These are phyloP conservation scores for Chelon auratus DNA, from an alignment of 2,797 vertebrate genomes.

Conservation along the genomic window DNA sequence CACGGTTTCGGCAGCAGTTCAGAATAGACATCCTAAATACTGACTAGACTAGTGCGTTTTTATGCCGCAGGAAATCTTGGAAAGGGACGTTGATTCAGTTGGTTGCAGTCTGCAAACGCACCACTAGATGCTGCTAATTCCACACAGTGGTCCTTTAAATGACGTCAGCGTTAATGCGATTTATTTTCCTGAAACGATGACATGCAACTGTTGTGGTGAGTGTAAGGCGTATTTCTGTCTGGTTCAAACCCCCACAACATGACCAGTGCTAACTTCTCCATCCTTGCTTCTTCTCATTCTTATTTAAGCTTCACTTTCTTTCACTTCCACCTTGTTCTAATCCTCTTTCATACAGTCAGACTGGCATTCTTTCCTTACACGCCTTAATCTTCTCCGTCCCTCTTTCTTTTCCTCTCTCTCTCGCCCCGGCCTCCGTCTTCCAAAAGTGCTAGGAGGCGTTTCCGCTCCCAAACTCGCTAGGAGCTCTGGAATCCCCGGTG, in stretches of 20 bases:
- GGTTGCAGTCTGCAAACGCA: too few species aligned
- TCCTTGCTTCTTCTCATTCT: not conserved
- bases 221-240: constrained; percentile 31
- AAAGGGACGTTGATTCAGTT: too few species aligned
- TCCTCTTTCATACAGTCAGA: constrained; percentile 53
- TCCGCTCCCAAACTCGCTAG: constrained; percentile 81
- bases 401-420: constrained; percentile 29
- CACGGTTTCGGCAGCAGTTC: too few species aligned
- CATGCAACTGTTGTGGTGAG: not conserved
- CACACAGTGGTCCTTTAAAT: constrained; percentile 8
- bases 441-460: constrained; percentile 68
- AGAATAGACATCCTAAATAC: too few species aligned
- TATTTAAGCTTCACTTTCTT: constrained; percentile 12
- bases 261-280: constrained; percentile 8
- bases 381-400: constrained; percentile 30
- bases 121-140: too few species aligned
- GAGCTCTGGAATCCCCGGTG: constrained; percentile 70
- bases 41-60: too few species aligned
- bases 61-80: too few species aligned
- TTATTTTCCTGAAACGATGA: not conserved
- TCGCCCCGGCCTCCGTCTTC: constrained; percentile 47
- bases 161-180: not conserved
- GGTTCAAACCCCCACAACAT: constrained; percentile 12
- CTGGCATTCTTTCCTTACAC: constrained; percentile 22
- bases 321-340: constrained; percentile 28